Evolutionary conservation across 2,888 invertebrate genomes (phyloP).

Genomic region (Sesamia inferens): DNA sequence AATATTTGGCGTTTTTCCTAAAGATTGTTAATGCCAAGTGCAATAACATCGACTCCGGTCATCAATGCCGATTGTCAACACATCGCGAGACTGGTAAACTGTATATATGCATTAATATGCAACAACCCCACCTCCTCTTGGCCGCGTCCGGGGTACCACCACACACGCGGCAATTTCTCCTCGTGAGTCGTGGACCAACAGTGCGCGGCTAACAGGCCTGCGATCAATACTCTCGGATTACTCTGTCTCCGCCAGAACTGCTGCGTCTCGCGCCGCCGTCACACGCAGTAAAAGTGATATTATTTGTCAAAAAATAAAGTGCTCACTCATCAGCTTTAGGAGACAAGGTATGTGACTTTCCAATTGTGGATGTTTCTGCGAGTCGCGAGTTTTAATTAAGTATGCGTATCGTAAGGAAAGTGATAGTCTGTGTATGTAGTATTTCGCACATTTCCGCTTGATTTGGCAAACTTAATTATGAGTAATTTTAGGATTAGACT

Average conservation of each 20-base stretch:
- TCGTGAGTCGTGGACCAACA: conserved; percentile 32
- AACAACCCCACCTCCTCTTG: conserved; percentile 40
- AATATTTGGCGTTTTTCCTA: neutral
- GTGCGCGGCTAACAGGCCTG: conserved; percentile 35
- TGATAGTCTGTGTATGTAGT: conserved; percentile 20
- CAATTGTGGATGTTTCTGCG: conserved; percentile 50
- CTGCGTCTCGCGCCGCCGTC: conserved; percentile 14
- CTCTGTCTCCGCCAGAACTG: conserved; percentile 14
- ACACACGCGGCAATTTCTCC: conserved; percentile 49
- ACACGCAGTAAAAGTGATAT: conserved; percentile 58
- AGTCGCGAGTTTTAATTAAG: conserved; percentile 32
- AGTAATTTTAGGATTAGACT: neutral
- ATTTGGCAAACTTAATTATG: conserved; percentile 6
- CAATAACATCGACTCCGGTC: conserved; percentile 18
- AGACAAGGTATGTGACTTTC: conserved; percentile 64
- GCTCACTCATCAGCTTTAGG: conserved; percentile 35
- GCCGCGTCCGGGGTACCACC: conserved; percentile 20
- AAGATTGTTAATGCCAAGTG: conserved; percentile 44
- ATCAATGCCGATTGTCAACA: neutral
- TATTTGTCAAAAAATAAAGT: conserved; percentile 47
- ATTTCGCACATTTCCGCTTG: neutral
- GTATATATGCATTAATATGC: conserved; percentile 27
- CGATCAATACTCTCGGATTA: conserved; percentile 41
- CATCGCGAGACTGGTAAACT: conserved; percentile 11
- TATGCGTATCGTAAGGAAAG: conserved; percentile 51